Conservation (phyloP, 2,797 vertebrate genomes). For the Choloepus didactylus region DNA sequence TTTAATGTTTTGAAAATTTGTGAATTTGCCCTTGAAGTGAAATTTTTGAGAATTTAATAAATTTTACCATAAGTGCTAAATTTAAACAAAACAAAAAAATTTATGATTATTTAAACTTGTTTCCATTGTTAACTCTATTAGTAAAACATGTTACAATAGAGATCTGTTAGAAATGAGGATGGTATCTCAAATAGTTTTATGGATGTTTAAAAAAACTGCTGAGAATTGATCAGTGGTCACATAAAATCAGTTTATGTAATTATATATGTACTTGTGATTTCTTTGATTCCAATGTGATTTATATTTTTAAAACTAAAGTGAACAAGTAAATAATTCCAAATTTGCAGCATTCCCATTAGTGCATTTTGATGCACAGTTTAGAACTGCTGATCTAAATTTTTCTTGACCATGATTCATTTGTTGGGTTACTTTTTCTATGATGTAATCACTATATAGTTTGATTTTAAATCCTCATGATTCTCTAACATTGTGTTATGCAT, state of each 20-base stretch:
- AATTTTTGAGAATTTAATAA: background rate
- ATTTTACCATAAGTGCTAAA: slow-evolving; percentile 30
- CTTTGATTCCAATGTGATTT: background rate
- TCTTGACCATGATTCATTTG: background rate
- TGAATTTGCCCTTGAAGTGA: slow-evolving; percentile 12
- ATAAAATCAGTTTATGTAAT: slow-evolving; percentile 23
- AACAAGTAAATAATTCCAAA: slow-evolving; percentile 35
- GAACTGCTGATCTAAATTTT: slow-evolving; percentile 13
- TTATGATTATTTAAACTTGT: background rate
- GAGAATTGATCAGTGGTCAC: background rate
- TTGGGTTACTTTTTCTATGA: slow-evolving; percentile 1
- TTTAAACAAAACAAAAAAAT: slow-evolving; percentile 25
- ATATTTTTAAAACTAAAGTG: slow-evolving; percentile 42
- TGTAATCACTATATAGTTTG: background rate
- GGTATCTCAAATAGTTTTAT: slow-evolving; percentile 8
- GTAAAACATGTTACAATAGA: slow-evolving; percentile 8
- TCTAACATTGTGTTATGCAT: background rate
- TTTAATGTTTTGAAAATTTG: slow-evolving; percentile 18
- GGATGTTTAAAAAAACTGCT: background rate
- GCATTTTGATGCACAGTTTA: slow-evolving; percentile 9
- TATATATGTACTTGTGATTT: background rate
- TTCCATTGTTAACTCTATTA: slow-evolving; percentile 19
- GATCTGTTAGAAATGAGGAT: slow-evolving; percentile 25
- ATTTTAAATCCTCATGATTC: background rate
- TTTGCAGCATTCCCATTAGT: background rate